Evolutionary conservation across 2,888 invertebrate species (phyloP), one percentile per base, ranked within the genome.

Genomic region (Stegophylla sp.): DNA sequence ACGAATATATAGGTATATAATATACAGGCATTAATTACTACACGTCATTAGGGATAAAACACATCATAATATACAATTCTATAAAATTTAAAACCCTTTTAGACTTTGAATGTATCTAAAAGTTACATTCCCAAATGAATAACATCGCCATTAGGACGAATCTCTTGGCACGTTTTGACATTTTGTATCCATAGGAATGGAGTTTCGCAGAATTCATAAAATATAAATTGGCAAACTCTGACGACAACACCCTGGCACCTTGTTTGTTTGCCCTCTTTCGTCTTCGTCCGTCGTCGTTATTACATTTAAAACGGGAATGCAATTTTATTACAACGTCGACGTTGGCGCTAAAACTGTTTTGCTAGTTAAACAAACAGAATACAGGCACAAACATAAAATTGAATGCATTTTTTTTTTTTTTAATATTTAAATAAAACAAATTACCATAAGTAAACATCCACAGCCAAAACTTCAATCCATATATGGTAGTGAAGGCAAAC

Each of bases 221-320:
- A 79, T 43, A 69, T 79, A 79, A 79, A 79, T 79, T 79, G 79
- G 69, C 79, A 71, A 77, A 79, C 77, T 61, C 51, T 41, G 41
- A 76, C 64, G 53, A 64, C 75, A 76, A 75, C 64, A 26, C 41
- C 28, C 75, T 66, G 64, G 75, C 75, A 76, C 64, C 51, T 76
- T 10, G 51, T 75, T 64, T 28, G 15, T 20, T 1, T 43, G 10
- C 43, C 15, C 61, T n/a, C 3, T 7, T 20, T 1, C 12, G 1
- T 20, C 2, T 63, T 56, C 59, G 10, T 9, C 17, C 41, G 23
- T 15, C 28, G 41, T n/a, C 64, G 43, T 53, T 53, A 53, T 76
- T 66, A 43, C 41, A 53, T 76, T 76, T 66, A 66, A 64, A n/a
- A 72, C 43, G 41, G 17, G 20, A 64, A 51, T 76, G 66, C 66